phyloP scores from a whole-genome alignment of 2,797 vertebrate genomes.

The Acanthopagrus latus region DNA sequence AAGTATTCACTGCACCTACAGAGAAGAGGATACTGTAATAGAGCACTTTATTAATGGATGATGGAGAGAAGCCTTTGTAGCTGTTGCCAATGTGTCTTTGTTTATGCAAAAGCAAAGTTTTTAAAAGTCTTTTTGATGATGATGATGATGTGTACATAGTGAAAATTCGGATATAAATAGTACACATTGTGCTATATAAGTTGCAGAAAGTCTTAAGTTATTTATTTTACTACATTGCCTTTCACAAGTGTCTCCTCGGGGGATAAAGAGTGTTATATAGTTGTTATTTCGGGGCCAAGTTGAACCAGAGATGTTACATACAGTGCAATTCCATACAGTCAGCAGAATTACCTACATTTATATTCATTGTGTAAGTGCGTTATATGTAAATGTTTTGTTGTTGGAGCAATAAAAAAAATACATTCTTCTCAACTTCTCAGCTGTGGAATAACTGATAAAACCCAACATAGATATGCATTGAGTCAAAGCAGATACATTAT shows the following conservation, averaged over 20 bases:
- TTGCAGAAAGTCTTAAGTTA: neutral
- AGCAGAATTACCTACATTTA: neutral
- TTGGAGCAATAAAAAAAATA: neutral
- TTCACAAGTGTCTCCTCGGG: too few relatives aligned
- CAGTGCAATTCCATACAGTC: neutral
- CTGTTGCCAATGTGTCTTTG: neutral
- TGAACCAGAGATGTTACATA: too few relatives aligned
- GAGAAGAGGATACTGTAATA: neutral
- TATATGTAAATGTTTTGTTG: neutral
- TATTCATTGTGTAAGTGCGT: neutral
- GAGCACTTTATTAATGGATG: constrained; percentile 3
- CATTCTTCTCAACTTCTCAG: neutral
- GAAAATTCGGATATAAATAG: neutral
- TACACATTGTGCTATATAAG: too few relatives aligned
- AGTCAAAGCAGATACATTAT: neutral
- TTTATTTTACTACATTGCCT: neutral
- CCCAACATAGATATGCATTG: neutral
- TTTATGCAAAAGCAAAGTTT: neutral
- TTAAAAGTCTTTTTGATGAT: neutral
- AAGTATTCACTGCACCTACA: neutral
- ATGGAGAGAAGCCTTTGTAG: neutral
- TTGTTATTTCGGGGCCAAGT: neutral
- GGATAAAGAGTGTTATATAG: neutral
- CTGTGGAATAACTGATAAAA: neutral
- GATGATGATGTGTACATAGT: neutral